phyloP scores from a whole-genome alignment of 1,140 invertebrate genomes.

The Brachionus asplanchnoidis region DNA sequence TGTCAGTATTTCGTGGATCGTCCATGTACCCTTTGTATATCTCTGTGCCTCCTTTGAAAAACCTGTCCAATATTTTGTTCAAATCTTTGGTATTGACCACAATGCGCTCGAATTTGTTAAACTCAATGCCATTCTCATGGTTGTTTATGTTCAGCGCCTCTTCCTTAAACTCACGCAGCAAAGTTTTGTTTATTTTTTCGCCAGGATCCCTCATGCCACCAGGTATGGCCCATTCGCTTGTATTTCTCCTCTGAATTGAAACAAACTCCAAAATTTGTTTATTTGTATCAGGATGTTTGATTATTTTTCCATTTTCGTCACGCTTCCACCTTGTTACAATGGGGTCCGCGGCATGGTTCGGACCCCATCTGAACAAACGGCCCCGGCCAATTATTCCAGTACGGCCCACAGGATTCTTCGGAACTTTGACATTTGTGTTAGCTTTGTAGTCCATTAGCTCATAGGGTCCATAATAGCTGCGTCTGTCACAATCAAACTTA shows the following conservation, averaged over 20 bases:
- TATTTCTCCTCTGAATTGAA: conserved; percentile 74
- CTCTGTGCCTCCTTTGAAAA: conserved; percentile 32
- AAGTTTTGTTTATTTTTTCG: conserved; percentile 69
- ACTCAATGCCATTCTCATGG: conserved; percentile 37
- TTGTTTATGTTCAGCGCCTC: conserved; percentile 69
- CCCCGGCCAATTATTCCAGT: conserved; percentile 62
- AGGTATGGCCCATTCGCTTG: conserved; percentile 80
- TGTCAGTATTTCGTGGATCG: conserved; percentile 60
- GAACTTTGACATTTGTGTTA: not conserved
- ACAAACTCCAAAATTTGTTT: conserved; percentile 70
- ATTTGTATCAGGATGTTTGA: conserved; percentile 64
- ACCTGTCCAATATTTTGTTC: not conserved
- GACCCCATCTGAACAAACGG: conserved; percentile 76
- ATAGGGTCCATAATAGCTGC: conserved; percentile 69
- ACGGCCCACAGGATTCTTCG: conserved; percentile 68
- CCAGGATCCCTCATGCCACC: conserved; percentile 83
- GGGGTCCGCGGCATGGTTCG: conserved; percentile 75
- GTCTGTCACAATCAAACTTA: conserved; percentile 65
- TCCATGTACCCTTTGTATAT: conserved; percentile 48
- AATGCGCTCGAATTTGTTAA: conserved; percentile 32
- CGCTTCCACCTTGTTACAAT: conserved; percentile 67
- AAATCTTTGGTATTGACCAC: not conserved
- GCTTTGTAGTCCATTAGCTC: conserved; percentile 34
- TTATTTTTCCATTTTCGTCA: conserved; percentile 50
- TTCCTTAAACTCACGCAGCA: conserved; percentile 80